These are phyloP conservation scores for Ailurus styani DNA, from an alignment of 2,113 vertebrate genomes.

Conservation along the genomic window DNA sequence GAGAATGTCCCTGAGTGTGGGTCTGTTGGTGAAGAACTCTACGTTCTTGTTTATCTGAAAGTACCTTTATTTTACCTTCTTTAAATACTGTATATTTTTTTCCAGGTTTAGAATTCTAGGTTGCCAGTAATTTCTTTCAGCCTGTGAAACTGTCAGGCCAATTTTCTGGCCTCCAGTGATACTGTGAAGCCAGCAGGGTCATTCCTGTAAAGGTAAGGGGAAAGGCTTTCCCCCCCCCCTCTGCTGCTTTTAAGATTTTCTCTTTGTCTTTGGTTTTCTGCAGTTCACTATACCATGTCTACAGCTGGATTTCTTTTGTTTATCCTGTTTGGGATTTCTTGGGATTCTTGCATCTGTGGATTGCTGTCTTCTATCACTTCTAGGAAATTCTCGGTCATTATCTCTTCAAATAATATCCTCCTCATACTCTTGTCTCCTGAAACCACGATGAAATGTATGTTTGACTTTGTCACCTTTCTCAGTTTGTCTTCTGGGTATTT, in stretches of 20 bases:
- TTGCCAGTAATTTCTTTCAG: not conserved
- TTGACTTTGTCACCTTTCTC: not conserved
- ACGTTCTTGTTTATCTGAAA: not conserved
- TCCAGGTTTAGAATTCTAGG: not conserved
- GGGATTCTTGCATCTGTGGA: not conserved
- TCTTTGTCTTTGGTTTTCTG: not conserved
- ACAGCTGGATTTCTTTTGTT: not conserved
- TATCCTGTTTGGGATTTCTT: not conserved
- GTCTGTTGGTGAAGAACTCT: not conserved
- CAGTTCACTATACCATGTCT: not conserved
- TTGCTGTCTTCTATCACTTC: not conserved
- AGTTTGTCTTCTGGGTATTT: not conserved
- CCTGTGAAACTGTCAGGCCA: not conserved
- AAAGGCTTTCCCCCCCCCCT: fast-evolving
- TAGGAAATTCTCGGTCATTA: not conserved
- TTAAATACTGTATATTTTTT: not conserved
- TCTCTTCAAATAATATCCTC: not conserved
- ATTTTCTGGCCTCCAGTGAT: not conserved
- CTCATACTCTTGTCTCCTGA: not conserved
- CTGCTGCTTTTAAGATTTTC: not conserved
- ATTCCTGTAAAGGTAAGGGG: not conserved
- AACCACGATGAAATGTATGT: not conserved
- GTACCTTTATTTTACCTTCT: not conserved
- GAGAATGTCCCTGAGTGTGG: not conserved
- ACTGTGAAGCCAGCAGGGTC: not conserved